Base-by-base conservation (phyloP, 2,113 vertebrate genomes). In the Micronisus gabar region DNA sequence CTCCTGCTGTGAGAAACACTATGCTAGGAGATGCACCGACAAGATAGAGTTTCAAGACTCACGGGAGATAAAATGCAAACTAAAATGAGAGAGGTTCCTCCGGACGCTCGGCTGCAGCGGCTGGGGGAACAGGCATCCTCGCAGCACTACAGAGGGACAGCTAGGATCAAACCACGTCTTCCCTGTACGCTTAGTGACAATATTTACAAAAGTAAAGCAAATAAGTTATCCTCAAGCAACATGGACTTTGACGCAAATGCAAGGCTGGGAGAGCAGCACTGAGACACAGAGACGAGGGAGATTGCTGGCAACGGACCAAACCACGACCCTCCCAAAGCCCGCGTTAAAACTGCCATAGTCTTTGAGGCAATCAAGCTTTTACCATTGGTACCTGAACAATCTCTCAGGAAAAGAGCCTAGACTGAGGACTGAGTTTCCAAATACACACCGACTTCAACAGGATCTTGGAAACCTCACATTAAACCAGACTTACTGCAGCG, bases 21-120 rank as follows among this genome's bases (percentile, higher is more conserved):
- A 0, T 0, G 6, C 86, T 5, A 3, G 38, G 58, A 66, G 41
- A 2, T 5, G 61, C 29, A 10, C 1, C 0, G 34, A 5, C 62
- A 22, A 5, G 43, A 20, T 2, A 27, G 17, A 26, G 36, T 47
- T 86, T 63, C 75, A 11, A 17, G 82, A 23, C 80, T 41, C 67
- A 5, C 0, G 0, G 47, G 50, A 84, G 41, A 25, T 1, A 22
- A 72, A 48, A n/a, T 2, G 25, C 17, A 9, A 66, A 61, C 29
- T 29, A 48, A 52, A 48, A 9, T 0, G n/a, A 70, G 15, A 56
- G 34, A 25, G 22, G 29, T 26, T 58, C 34, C 66, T 68, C 11
- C 27, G 3, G 62, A 23, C 16, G 1, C 17, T 10, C 9, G 7
- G 50, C n/a, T 11, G 1, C 6, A 7, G 61, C 0, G 2, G 26